A percentile compares a stretch with the other conserved stretches of the same genome.
Conservation (phyloP, 2,888 invertebrate species). For the Ryuthela nishihirai region DNA sequence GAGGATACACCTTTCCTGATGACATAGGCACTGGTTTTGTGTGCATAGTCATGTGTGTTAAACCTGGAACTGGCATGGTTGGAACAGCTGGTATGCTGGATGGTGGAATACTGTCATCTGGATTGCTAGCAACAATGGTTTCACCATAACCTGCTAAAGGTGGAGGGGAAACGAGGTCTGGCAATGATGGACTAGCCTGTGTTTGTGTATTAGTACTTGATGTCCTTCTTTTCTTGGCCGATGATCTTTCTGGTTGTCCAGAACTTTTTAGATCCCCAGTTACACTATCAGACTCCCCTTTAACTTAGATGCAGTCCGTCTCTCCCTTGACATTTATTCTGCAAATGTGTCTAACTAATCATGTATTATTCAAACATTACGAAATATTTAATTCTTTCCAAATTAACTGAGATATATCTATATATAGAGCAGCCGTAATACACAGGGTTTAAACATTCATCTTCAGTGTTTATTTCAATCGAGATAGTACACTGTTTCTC, state of each 20-base stretch:
- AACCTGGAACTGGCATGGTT: slow-evolving; percentile 44
- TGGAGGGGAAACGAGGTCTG: slow-evolving; percentile 42
- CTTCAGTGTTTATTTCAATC: no score
- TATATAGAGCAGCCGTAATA: no score
- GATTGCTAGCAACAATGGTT: slow-evolving; percentile 90
- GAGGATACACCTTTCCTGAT: slow-evolving; percentile 85
- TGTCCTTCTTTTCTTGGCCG: slow-evolving; percentile 29
- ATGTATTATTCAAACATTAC: no score
- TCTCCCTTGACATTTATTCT: not conserved
- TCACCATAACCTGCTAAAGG: slow-evolving; percentile 67
- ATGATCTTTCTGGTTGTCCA: slow-evolving; percentile 35
- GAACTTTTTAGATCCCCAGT: slow-evolving; percentile 31
- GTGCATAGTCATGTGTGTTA: slow-evolving; percentile 43
- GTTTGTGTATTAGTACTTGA: not conserved
- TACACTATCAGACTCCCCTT: slow-evolving; percentile 32
- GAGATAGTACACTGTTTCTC: no score
- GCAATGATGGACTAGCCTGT: slow-evolving; percentile 27
- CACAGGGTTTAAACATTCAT: no score
- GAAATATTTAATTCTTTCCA: no score
- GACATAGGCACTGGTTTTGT: slow-evolving; percentile 77
- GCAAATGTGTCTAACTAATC: no score
- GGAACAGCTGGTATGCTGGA: slow-evolving; percentile 41
- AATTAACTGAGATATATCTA: no score
- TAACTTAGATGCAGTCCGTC: not conserved
- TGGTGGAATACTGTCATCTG: slow-evolving; percentile 73